Percentiles rank a stretch among this genome's conserved stretches.
phyloP scores from a whole-genome alignment of 2,888 invertebrate species.

The Lymantria dispar region DNA sequence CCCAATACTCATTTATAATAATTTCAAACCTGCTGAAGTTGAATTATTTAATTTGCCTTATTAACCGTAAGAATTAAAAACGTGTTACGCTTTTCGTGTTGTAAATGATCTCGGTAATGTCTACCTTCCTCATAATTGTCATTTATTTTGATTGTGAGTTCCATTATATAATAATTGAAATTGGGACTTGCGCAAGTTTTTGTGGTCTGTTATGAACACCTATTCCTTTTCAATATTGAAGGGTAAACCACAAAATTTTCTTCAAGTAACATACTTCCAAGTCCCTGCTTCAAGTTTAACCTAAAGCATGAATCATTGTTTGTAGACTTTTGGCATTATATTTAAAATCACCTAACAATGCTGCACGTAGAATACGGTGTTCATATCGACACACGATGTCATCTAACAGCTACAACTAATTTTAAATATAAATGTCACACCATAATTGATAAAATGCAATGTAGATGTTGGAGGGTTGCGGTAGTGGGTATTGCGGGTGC shows the following conservation, averaged over 20 bases:
- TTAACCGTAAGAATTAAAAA: conserved; percentile 65
- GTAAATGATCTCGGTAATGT: conserved; percentile 60
- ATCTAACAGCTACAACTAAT: conserved; percentile 75
- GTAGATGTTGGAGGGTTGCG: conserved; percentile 36
- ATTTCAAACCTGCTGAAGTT: conserved; percentile 70
- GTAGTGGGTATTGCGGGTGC: conserved; percentile 36
- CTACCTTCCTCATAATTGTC: conserved; percentile 33
- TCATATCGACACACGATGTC: conserved; percentile 47
- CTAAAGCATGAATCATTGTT: conserved; percentile 69
- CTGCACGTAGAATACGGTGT: conserved; percentile 60
- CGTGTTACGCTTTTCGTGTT: conserved; percentile 74
- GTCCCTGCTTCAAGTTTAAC: conserved; percentile 65
- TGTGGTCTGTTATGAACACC: conserved; percentile 33
- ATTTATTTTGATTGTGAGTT: conserved; percentile 41
- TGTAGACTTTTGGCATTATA: conserved; percentile 58
- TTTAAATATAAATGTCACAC: conserved; percentile 56
- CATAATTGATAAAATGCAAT: conserved; percentile 29
- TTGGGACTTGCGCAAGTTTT: conserved; percentile 54
- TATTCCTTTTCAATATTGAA: conserved; percentile 27
- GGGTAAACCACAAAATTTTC: conserved; percentile 36
- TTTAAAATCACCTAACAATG: conserved; percentile 58
- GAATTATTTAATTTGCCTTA: conserved; percentile 65
- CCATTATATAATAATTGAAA: conserved; percentile 45
- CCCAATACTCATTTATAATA: conserved; percentile 78
- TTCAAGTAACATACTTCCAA: conserved; percentile 28